Conservation (phyloP, 2,113 vertebrate genomes). For the Euleptes europaea region DNA sequence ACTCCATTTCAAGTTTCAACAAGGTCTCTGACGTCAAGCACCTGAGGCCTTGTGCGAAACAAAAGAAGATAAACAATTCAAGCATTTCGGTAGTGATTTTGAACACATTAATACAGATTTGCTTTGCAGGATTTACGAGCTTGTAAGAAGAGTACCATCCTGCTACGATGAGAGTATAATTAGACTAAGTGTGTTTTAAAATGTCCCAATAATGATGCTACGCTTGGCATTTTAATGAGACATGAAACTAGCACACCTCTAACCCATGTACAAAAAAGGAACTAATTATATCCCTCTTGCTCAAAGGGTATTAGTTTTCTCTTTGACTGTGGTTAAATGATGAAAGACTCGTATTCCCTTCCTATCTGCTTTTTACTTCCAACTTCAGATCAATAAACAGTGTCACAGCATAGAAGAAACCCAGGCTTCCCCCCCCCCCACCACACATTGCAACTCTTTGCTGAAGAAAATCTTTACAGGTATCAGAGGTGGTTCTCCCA, state of each 20-base stretch:
- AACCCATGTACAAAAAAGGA: constrained; percentile 41
- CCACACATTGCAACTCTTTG: constrained; percentile 17
- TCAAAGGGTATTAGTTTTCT: constrained; percentile 54
- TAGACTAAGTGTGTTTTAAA: constrained; percentile 3
- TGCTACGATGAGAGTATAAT: background rate
- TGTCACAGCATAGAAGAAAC: constrained; percentile 43
- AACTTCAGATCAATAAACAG: constrained; percentile 57
- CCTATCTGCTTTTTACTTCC: constrained; percentile 48
- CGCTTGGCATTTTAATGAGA: background rate
- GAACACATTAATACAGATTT: background rate
- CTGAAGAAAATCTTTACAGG: constrained; percentile 34
- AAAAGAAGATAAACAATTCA: background rate
- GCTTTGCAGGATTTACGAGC: background rate
- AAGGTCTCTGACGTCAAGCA: background rate
- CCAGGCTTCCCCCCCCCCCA: background rate
- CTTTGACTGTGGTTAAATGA: constrained; percentile 53
- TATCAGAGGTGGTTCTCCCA: background rate
- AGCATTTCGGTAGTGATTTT: background rate
- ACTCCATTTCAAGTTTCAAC: background rate
- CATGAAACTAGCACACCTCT: constrained; percentile 27
- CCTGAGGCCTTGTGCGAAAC: background rate
- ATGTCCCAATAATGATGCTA: constrained; percentile 12
- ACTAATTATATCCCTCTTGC: constrained; percentile 45
- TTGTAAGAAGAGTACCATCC: background rate
- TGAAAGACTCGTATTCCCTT: constrained; percentile 30